Base-by-base conservation (phyloP, 2,888 invertebrate genomes). In the Caenorhabditis drosophilae region DNA sequence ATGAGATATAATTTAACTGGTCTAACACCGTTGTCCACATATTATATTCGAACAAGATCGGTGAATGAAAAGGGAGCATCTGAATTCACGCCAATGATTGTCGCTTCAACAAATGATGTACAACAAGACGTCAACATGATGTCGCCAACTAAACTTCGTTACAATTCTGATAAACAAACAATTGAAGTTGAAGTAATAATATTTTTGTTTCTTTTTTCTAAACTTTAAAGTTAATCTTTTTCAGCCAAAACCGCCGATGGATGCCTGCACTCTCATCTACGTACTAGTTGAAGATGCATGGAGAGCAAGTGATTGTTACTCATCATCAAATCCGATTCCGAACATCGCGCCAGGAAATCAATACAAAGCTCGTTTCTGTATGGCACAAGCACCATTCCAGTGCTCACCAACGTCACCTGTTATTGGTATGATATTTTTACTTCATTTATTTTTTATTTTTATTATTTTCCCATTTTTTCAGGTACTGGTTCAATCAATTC, bases 101-200 rank as follows among this genome's bases (percentile, higher is more conserved):
- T 66, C 20, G 77, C 73, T 9, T 69, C 64, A 11, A 80, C 80
- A 20, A 58, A 64, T 27, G 80, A 80, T 60, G 78, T 77, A 1
- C 25, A 47, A 2, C 73, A 77, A 48, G 69, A 67, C 22, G 12
- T 26, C 15, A 58, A 45, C 15, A 59, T 75, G 54, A 52, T 60
- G 58, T 47, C 64, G 15, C 75, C 75, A 12, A 36, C 40, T 1
- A 38, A 47, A 4, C 27, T 75, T 15, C 41, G 47, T 27, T 71
- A 58, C 51, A 61, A 67, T 53, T 42, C 51, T 20, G 45, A 36
- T 9, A 47, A 44, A 53, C 64, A 51, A 50, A 62, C 48, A 11
- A 60, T 75, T 52, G 51, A 59, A 31, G 54, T 64, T n/a, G 72
- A 75, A 66, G 73, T 73, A 52, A 16, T 20, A 41, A 20, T 34